Percentiles rank a stretch among this genome's conserved stretches.
phyloP scores from a whole-genome alignment of 2,888 invertebrate species.

The Monochamus alternatus region DNA sequence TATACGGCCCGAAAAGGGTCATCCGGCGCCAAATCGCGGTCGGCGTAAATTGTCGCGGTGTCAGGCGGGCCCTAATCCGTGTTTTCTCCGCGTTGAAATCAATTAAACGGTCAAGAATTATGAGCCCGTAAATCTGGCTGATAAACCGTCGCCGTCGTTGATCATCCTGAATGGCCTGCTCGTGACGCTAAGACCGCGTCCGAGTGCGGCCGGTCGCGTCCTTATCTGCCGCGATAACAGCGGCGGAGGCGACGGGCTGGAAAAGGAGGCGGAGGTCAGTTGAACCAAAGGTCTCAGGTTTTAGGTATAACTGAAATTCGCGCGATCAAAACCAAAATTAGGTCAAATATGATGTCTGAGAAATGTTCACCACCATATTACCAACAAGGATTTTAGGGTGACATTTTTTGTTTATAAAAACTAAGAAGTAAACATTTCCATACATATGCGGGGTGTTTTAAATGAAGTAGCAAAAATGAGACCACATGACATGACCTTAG shows the following conservation, averaged over 20 bases:
- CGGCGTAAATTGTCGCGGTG: constrained; percentile 43
- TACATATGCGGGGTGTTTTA: no score
- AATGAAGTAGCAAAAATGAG: no score
- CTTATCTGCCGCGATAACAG: constrained; percentile 1
- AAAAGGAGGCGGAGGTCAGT: neutral
- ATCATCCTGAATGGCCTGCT: constrained; percentile 45
- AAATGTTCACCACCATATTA: no score
- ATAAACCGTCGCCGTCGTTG: constrained; percentile 50
- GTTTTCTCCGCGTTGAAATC: constrained; percentile 50
- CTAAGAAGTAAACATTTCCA: no score
- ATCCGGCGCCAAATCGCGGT: constrained; percentile 23
- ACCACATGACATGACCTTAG: no score
- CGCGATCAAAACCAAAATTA: no score
- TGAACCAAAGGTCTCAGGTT: no score
- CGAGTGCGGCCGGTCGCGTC: neutral
- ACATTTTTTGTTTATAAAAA: no score
- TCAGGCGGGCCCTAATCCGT: constrained; percentile 41
- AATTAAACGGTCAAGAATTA: constrained; percentile 54
- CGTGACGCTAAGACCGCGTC: constrained; percentile 13
- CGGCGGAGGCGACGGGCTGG: neutral
- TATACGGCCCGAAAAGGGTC: constrained; percentile 7
- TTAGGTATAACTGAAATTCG: no score
- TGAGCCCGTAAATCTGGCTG: constrained; percentile 52
- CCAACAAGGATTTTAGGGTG: no score
- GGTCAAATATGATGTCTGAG: no score